Conservation (phyloP, 2,113 vertebrate species). For the Oxygymnocypris stewartii region DNA sequence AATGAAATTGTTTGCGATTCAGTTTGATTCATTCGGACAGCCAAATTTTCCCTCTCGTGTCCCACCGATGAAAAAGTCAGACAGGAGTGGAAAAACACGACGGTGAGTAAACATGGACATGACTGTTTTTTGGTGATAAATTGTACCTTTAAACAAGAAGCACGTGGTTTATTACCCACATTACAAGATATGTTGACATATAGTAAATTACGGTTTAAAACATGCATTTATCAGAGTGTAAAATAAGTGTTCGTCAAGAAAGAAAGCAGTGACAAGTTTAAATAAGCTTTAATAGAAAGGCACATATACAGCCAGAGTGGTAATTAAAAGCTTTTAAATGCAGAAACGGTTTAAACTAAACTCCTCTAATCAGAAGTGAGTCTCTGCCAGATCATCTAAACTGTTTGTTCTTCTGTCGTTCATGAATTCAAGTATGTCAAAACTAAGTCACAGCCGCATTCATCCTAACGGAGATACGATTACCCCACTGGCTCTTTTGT, state of each 20-base stretch:
- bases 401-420: constrained; percentile 8
- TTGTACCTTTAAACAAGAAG: background rate
- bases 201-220: background rate
- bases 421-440: constrained; percentile 54
- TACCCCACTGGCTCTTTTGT: constrained; percentile 42
- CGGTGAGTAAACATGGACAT: background rate
- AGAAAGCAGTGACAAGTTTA: constrained; percentile 35
- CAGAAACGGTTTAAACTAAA: constrained; percentile 54
- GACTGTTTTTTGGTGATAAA: background rate
- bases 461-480: constrained; percentile 40
- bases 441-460: constrained; percentile 38
- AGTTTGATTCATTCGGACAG: background rate
- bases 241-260: background rate
- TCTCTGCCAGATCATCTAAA: constrained; percentile 32
- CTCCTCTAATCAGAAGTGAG: constrained; percentile 37
- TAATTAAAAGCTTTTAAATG: constrained; percentile 58
- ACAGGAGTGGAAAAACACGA: background rate
- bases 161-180: background rate
- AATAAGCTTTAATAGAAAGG: constrained; percentile 64
- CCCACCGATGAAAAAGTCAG: background rate
- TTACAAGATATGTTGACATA: background rate
- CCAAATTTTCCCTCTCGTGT: background rate
- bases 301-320: constrained; percentile 62
- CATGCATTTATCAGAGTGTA: background rate
- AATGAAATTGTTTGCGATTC: background rate